Evolutionary conservation across 1,140 invertebrate species (phyloP).

Genomic region (Telenomus remus): DNA sequence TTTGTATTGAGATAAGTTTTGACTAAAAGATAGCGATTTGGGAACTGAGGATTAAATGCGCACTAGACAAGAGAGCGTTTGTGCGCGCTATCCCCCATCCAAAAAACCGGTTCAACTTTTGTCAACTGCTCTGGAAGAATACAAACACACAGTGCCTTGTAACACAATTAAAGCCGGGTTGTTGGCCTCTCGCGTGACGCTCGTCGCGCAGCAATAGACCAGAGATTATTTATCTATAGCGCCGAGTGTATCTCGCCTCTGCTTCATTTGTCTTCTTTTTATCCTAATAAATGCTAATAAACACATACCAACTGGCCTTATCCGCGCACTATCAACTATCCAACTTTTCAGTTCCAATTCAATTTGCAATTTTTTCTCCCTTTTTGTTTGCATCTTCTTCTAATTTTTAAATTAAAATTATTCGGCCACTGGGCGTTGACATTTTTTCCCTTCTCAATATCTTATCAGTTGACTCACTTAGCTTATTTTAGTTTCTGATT

Average conservation of each 20-base stretch:
- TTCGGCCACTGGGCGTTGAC: background rate
- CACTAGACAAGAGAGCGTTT: background rate
- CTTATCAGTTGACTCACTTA: too few relatives aligned
- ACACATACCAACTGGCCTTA: constrained; percentile 20
- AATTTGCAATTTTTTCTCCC: background rate
- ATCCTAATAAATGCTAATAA: constrained; percentile 46
- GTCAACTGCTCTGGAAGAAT: constrained; percentile 39
- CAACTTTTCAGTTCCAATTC: constrained; percentile 20
- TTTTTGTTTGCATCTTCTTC: background rate
- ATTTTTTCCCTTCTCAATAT: too few relatives aligned
- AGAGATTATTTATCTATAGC: constrained; percentile 26
- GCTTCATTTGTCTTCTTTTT: constrained; percentile 38
- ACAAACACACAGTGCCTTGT: constrained; percentile 45
- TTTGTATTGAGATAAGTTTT: too few relatives aligned
- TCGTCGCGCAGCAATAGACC: constrained; percentile 32
- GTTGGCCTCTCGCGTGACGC: constrained; percentile 49
- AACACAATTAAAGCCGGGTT: constrained; percentile 52
- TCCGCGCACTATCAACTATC: constrained; percentile 27
- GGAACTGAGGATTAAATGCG: constrained; percentile 10
- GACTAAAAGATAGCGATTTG: constrained; percentile 1
- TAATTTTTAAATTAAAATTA: background rate
- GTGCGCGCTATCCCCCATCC: constrained; percentile 13
- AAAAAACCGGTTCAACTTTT: constrained; percentile 49
- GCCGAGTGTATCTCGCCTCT: constrained; percentile 34
- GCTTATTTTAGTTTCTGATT: too few relatives aligned